Base-by-base conservation (phyloP, 2,113 vertebrate genomes). In the Brachirus orientalis region DNA sequence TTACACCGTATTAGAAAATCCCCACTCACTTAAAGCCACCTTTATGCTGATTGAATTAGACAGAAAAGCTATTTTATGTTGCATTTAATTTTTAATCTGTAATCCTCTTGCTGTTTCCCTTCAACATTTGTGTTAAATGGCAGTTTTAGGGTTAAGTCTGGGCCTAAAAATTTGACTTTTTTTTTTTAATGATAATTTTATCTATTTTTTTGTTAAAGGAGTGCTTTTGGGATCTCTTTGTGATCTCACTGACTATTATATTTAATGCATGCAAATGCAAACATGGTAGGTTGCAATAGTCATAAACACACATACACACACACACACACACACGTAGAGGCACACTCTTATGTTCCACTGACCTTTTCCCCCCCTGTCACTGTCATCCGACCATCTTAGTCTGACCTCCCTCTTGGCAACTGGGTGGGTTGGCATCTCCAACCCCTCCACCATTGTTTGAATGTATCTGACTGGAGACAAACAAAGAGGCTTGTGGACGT, bases 371-470 rank as follows among this genome's bases (percentile, higher is more conserved):
- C 59, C 63, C 12, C 57, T n/a, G n/a, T 67, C 65, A 10, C 79
- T 85, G 64, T 89, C 87, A 81, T 76, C 57, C 80, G 80, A 84
- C 72, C 74, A 74, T 8, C 58, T 46, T 9, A 16, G 37, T 56
- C 69, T 18, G 62, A 79, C 76, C 44, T 63, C 66, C 59, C 50
- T 61, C 38, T 83, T 93, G 94, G 92, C 90, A 87, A 94, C 91
- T 92, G 85, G 79, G 77, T 82, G 82, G 80, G 74, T 77, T 86
- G 87, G 87, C 92, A 92, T 95, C 52, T 37, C 52, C 89, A 17
- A 28, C 11, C 46, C 2, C 17, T 17, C 46, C 17, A 86, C 91
- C 92, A 92, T 95, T 96, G 95, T 96, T 95, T 95, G 95, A 95
- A 83, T 92, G 93, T 77, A 93, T 94, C 90, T 91, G 89, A 95